These are phyloP conservation scores for Atethmia centrago DNA, from an alignment of 2,888 invertebrate species.

Conservation along the genomic window DNA sequence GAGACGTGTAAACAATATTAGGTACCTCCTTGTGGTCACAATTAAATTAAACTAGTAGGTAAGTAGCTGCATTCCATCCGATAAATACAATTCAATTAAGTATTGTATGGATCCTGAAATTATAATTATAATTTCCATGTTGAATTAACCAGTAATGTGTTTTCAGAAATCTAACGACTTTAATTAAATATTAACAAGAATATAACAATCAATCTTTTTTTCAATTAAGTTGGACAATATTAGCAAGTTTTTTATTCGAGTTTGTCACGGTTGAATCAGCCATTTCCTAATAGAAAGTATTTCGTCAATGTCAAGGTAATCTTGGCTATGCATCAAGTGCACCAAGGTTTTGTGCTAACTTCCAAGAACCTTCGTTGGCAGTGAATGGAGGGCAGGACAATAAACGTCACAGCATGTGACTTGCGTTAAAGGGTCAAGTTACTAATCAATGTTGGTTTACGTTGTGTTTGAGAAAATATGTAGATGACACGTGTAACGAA, in stretches of 20 bases:
- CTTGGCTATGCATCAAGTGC: constrained; percentile 54
- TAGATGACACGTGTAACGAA: neutral
- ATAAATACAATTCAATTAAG: constrained; percentile 4
- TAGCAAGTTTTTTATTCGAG: constrained; percentile 17
- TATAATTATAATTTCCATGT: constrained; percentile 9
- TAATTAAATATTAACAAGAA: constrained; percentile 24
- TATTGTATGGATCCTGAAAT: constrained; percentile 10
- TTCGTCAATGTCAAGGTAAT: constrained; percentile 68
- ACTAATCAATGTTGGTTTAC: constrained; percentile 35
- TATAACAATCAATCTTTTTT: constrained; percentile 13
- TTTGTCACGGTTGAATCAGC: constrained; percentile 54
- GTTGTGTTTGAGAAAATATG: constrained; percentile 2
- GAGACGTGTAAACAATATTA: constrained; percentile 2
- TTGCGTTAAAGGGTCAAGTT: constrained; percentile 38
- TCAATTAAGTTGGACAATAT: constrained; percentile 16
- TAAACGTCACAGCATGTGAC: constrained; percentile 36
- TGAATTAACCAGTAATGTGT: constrained; percentile 21
- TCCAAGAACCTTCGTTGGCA: constrained; percentile 40
- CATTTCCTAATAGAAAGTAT: constrained; percentile 71
- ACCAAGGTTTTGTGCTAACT: constrained; percentile 45
- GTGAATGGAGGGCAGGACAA: constrained; percentile 45
- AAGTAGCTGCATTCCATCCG: neutral
- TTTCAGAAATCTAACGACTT: constrained; percentile 14
- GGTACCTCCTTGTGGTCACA: neutral
- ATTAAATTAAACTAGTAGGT: neutral